Conservation (phyloP, 2,888 invertebrate species). For the Sialis fuliginosa region DNA sequence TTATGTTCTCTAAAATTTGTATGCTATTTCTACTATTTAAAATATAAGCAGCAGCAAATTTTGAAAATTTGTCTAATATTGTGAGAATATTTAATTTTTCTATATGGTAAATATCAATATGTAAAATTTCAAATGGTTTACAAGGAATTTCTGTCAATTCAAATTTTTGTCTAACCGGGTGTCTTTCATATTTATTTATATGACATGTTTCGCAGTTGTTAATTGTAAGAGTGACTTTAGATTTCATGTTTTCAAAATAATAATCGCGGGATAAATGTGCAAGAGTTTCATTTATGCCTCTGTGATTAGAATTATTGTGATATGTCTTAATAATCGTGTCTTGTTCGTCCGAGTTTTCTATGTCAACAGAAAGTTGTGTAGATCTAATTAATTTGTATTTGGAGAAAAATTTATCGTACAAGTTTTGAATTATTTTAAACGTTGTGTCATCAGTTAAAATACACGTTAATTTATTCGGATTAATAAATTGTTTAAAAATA, state of each 20-base stretch:
- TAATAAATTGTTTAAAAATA: neutral
- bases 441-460: neutral
- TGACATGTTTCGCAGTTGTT: slow-evolving; percentile 11
- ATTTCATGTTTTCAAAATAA: slow-evolving; percentile 9
- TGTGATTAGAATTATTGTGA: slow-evolving; percentile 9
- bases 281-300: slow-evolving; percentile 10
- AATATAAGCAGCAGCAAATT: slow-evolving; percentile 9
- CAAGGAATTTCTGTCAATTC: slow-evolving; percentile 9
- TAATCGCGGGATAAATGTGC: slow-evolving; percentile 6
- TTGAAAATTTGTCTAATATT: slow-evolving; percentile 9
- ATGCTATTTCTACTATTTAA: slow-evolving; percentile 4
- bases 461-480: neutral
- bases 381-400: neutral
- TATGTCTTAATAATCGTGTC: slow-evolving; percentile 5
- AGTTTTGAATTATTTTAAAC: neutral
- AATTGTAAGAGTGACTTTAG: slow-evolving; percentile 7
- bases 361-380: slow-evolving; percentile 3
- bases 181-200: slow-evolving; percentile 10
- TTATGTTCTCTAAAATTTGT: neutral
- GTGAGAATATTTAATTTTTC: slow-evolving; percentile 4
- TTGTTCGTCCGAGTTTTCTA: slow-evolving; percentile 4
- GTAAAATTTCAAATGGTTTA: slow-evolving; percentile 11
- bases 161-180: slow-evolving; percentile 8
- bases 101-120: slow-evolving; percentile 9
- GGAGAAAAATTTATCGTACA: neutral